These are phyloP conservation scores for Montipora cactus DNA, from an alignment of 64 coral and sea anemone genomes.

Conservation along the genomic window DNA sequence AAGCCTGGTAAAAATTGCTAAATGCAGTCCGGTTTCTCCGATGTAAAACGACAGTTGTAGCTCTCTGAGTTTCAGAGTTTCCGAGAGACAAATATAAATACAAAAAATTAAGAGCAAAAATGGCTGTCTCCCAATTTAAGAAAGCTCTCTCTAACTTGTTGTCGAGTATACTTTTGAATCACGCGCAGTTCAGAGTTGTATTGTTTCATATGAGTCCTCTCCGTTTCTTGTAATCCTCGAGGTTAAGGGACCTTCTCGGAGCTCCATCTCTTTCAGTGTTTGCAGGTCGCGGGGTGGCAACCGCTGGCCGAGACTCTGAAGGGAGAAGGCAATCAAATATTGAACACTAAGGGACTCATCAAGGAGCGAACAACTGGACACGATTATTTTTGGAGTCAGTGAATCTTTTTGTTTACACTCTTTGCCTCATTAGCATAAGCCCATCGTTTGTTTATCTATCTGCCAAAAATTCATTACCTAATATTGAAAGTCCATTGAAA, in stretches of 20 bases:
- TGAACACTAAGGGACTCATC: no score
- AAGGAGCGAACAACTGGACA: no score
- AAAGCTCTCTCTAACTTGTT: not conserved
- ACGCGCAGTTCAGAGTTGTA: not conserved
- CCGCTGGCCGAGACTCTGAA: conserved; percentile 79
- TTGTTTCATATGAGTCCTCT: conserved; percentile 82
- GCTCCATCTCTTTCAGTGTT: conserved; percentile 75
- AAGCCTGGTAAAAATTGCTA: no score
- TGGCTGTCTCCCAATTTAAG: not conserved
- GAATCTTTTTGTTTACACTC: no score
- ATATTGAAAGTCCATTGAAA: no score
- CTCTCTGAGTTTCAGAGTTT: not conserved
- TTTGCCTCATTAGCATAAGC: no score
- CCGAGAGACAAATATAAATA: not conserved
- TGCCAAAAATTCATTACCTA: no score
- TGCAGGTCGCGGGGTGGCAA: conserved; percentile 67
- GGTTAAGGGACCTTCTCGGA: conserved; percentile 91
- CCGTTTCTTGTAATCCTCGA: conserved; percentile 99
- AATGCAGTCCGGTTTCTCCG: no score
- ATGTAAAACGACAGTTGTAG: not conserved
- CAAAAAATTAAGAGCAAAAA: not conserved
- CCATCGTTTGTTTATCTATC: no score
- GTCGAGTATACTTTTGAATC: not conserved
- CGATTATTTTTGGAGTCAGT: no score
- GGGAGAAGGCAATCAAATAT: not conserved